Percentiles rank a stretch among this genome's conserved stretches.
These are phyloP conservation scores for Syngnathus scovelli DNA, from an alignment of 2,113 vertebrate species.

Conservation along the genomic window DNA sequence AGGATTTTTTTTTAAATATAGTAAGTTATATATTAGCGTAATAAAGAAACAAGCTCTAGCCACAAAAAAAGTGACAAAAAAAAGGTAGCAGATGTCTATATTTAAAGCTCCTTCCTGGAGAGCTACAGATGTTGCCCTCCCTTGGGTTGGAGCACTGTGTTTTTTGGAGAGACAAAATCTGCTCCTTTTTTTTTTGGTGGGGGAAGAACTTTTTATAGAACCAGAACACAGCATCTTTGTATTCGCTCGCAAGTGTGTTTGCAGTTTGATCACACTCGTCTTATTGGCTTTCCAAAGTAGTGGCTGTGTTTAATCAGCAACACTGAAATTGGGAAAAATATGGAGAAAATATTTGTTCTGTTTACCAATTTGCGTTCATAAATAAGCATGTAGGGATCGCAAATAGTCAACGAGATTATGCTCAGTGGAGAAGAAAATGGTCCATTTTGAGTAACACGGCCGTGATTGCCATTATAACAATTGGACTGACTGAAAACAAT, in stretches of 20 bases:
- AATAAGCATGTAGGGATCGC: slow-evolving; percentile 10
- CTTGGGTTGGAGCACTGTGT: slow-evolving; percentile 23
- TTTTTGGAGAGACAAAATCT: slow-evolving; percentile 30
- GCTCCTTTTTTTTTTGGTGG: neutral
- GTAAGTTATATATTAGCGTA: slow-evolving; percentile 5
- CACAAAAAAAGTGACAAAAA: slow-evolving; percentile 9
- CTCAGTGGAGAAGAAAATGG: neutral
- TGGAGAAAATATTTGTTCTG: slow-evolving; percentile 32
- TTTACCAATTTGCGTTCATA: slow-evolving; percentile 22
- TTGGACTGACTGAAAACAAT: slow-evolving; percentile 8
- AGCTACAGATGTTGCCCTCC: slow-evolving; percentile 40
- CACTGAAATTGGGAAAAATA: slow-evolving; percentile 39
- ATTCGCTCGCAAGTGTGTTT: slow-evolving; percentile 11
- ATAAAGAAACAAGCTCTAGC: slow-evolving; percentile 7
- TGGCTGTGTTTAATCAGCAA: slow-evolving; percentile 25
- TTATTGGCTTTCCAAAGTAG: slow-evolving; percentile 34
- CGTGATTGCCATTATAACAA: neutral
- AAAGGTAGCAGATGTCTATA: slow-evolving; percentile 48
- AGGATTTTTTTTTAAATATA: neutral
- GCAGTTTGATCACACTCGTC: slow-evolving; percentile 9
- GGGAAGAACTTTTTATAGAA: slow-evolving; percentile 17
- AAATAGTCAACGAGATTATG: slow-evolving; percentile 9
- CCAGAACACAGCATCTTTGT: slow-evolving; percentile 19
- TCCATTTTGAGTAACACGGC: neutral
- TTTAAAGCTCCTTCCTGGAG: slow-evolving; percentile 49